Evolutionary conservation across 1,140 invertebrate genomes (phyloP), one percentile per base, ranked within the genome.

Genomic region (Samia ricini): DNA sequence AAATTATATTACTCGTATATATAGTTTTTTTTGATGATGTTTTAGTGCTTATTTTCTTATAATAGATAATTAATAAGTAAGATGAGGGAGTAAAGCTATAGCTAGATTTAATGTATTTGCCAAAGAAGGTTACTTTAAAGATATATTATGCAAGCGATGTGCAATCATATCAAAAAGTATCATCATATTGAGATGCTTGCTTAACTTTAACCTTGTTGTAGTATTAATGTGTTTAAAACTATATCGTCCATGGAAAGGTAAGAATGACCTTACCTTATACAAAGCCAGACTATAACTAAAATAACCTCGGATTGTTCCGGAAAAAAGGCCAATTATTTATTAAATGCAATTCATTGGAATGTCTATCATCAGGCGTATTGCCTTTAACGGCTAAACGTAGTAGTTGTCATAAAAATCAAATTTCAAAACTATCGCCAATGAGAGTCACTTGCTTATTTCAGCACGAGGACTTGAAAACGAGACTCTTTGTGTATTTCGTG

Each of bases 181-280:
- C 33, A 42, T n/a, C 15, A 42, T 42, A 42, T 42, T 3, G 8
- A 42, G 33, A 15, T 42, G 15, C 15, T 42, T 42, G 33, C 33
- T 42, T 42, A 42, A 42, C 33, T 4, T 15, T 15, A 42, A 42
- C 33, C 33, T 42, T 42, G n/a, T n/a, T n/a, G 33, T 42, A 42
- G 33, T 15, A 15, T 42, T 42, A 42, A 29, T 29, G 26, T 29
- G 10, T n/a, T n/a, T 29, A 10, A 42, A 42, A 42, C 33, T 42
- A 42, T 42, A 42, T 42, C 33, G 33, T 42, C 33, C 33, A 42
- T 42, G 33, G 33, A 42, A 42, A 42, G 33, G 33, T 42, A 42
- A 42, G n/a, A 42, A 42, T 42, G 33, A 42, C 33, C 33, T 42
- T 42, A 42, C 10, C 33, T 42, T 42, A 42, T 42, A 42, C 33